Conservation (phyloP, 1,140 invertebrate genomes). For the Bombus superbus region DNA sequence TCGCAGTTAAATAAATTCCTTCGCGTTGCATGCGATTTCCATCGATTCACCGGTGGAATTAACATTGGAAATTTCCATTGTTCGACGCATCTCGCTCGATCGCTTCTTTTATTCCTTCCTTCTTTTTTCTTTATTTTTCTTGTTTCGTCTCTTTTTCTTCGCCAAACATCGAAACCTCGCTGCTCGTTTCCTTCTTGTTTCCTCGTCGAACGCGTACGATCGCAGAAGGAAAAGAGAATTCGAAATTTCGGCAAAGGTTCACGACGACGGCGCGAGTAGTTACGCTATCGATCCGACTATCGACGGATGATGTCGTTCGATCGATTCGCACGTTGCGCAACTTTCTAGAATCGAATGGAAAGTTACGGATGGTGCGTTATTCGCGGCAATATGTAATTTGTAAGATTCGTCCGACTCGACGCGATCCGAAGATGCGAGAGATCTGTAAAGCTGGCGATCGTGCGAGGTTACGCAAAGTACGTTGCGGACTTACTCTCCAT, state of each 20-base stretch:
- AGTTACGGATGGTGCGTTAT: too few species aligned
- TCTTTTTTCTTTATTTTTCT: not conserved
- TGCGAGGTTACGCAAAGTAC: too few species aligned
- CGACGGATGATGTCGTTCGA: not conserved
- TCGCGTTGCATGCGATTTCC: slow-evolving; percentile 43
- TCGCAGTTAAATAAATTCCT: slow-evolving; percentile 49
- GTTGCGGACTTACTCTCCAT: not conserved
- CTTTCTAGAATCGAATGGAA: too few species aligned
- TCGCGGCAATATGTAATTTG: too few species aligned
- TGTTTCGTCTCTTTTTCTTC: not conserved
- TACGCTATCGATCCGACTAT: not conserved
- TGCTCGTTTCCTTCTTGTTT: not conserved
- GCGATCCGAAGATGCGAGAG: too few species aligned
- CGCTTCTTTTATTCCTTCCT: not conserved
- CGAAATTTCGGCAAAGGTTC: too few species aligned
- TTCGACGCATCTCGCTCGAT: not conserved
- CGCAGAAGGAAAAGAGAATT: too few species aligned
- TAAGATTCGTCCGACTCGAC: too few species aligned
- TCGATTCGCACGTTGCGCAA: not conserved
- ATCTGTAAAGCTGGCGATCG: too few species aligned
- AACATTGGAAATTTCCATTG: slow-evolving; percentile 54
- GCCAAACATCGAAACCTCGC: not conserved
- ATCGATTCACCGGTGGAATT: slow-evolving; percentile 33
- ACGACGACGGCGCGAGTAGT: too few species aligned
- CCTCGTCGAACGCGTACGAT: too few species aligned